Evolutionary conservation across 2,797 vertebrate species (phyloP).

Genomic region (Leptoclinus maculatus): DNA sequence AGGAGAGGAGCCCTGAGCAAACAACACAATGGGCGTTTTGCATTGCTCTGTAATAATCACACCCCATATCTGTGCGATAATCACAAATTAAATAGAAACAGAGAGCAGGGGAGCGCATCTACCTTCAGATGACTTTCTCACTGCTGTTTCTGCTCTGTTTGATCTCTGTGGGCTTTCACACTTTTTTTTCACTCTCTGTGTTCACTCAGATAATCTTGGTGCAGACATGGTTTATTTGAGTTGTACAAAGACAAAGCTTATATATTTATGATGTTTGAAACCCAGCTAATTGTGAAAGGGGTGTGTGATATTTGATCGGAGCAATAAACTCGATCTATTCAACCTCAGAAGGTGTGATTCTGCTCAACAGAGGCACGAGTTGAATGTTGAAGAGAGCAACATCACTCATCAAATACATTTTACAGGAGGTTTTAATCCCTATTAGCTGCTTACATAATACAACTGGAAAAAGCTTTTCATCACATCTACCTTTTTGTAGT

Average conservation of each 20-base stretch:
- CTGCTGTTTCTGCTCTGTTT: conserved; percentile 32
- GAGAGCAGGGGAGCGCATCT: conserved; percentile 31
- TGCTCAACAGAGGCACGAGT: not conserved
- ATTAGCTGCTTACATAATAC: not conserved
- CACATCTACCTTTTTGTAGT: not conserved
- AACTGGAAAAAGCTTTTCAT: not conserved
- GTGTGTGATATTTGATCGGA: not conserved
- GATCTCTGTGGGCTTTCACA: conserved; percentile 29
- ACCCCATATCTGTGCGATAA: conserved; percentile 59
- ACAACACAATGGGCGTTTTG: conserved; percentile 50
- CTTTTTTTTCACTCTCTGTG: conserved; percentile 15
- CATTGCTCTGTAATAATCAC: conserved; percentile 47
- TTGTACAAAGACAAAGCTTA: conserved; percentile 21
- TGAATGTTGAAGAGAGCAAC: not conserved
- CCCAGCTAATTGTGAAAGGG: not conserved
- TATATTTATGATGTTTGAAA: conserved; percentile 25
- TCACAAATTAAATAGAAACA: conserved; percentile 68
- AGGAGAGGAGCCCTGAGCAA: conserved; percentile 63
- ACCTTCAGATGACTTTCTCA: conserved; percentile 73
- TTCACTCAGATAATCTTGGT: conserved; percentile 24
- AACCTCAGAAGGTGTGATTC: not conserved
- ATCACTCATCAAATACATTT: not conserved
- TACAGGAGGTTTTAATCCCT: not conserved
- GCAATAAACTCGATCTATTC: conserved; percentile 12
- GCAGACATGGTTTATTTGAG: conserved; percentile 30